Evolutionary conservation across 30 jellyfish, hydroid and myxozoan species (phyloP).

Genomic region (Pseudorhiza aurosa): DNA sequence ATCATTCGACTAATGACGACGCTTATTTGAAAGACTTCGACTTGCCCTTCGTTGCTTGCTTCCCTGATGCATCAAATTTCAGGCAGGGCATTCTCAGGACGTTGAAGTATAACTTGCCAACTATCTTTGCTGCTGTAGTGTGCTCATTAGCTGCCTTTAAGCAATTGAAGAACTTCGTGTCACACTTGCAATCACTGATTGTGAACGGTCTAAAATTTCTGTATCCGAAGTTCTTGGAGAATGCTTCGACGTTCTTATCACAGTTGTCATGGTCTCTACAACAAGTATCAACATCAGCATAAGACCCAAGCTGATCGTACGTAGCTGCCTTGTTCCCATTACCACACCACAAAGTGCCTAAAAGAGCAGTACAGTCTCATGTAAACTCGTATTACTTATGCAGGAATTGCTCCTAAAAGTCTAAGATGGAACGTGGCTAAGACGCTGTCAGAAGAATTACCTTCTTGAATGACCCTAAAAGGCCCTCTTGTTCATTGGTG

Average conservation of each 20-base stretch:
- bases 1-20: too few species aligned
- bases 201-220: conserved; percentile 4
- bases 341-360: conserved; percentile 65
- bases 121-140: conserved; percentile 13
- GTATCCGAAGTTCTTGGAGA: conserved; percentile 1
- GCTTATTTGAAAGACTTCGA: conserved; percentile 1
- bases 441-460: too few species aligned
- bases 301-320: conserved; percentile 35
- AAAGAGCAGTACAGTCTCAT: background rate
- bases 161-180: conserved; percentile 27
- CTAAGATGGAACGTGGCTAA: too few species aligned
- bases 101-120: conserved; percentile 12
- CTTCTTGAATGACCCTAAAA: too few species aligned
- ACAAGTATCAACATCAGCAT: conserved; percentile 41
- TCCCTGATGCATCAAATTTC: background rate
- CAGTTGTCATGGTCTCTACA: conserved; percentile 43
- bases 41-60: conserved; percentile 7
- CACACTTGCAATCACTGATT: conserved; percentile 51
- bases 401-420: too few species aligned
- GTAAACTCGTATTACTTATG: too few species aligned
- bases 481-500: too few species aligned
- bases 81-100: conserved; percentile 15
- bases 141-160: conserved; percentile 10
- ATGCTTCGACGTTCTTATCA: background rate
- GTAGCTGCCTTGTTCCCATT: conserved; percentile 13